These are phyloP conservation scores for Drosophila insularis DNA, from an alignment of 1,140 invertebrate species.

Conservation along the genomic window DNA sequence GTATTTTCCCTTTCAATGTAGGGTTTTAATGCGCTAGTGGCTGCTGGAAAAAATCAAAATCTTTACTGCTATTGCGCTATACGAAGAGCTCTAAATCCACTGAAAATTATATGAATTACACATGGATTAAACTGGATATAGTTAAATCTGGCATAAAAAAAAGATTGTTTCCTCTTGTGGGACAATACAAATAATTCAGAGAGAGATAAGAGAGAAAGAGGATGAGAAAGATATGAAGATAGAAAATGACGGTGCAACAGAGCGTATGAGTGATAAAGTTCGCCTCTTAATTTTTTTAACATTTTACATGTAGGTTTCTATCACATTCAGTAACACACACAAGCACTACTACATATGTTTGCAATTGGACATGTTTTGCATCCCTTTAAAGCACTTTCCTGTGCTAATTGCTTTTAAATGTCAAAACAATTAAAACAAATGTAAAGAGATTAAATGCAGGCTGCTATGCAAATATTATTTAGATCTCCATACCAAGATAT, in stretches of 20 bases:
- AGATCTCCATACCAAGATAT: slow-evolving; percentile 7
- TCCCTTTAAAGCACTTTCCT: slow-evolving; percentile 17
- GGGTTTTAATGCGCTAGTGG: no score
- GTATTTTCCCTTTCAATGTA: no score
- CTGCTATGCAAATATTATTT: slow-evolving; percentile 25
- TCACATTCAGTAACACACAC: neutral
- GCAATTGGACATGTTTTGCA: slow-evolving; percentile 17
- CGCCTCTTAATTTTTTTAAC: no score
- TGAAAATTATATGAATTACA: neutral
- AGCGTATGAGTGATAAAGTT: no score
- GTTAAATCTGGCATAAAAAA: neutral
- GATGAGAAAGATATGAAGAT: neutral
- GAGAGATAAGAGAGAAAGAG: neutral
- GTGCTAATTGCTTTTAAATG: slow-evolving; percentile 45
- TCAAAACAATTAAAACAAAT: slow-evolving; percentile 45
- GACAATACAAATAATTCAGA: neutral
- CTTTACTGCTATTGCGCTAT: no score
- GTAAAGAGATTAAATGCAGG: slow-evolving; percentile 29
- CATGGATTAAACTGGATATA: neutral
- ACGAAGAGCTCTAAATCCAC: no score
- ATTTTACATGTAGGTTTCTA: no score
- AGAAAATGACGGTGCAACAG: no score
- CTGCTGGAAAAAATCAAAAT: no score
- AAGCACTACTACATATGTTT: neutral
- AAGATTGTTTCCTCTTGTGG: neutral